Conservation (phyloP, 2,888 invertebrate genomes). For the Branchellion lobata region DNA sequence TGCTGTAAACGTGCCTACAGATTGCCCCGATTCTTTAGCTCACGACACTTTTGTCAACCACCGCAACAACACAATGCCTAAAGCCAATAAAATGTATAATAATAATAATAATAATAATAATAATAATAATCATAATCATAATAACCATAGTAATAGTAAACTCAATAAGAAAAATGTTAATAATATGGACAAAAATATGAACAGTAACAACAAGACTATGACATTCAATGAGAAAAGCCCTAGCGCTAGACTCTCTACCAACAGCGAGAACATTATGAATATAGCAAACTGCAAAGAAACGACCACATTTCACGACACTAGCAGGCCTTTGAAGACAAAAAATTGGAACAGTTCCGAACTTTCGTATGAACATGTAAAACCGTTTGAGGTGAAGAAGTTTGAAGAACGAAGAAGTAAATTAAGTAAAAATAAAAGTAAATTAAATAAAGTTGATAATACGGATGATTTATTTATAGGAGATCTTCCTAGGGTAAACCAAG, state of each 20-base stretch:
- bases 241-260: background rate
- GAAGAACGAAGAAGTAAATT: background rate
- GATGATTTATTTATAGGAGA: background rate
- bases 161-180: background rate
- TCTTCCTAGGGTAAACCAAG: constrained; percentile 28
- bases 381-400: background rate
- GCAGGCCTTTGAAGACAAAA: too few relatives aligned
- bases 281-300: too few relatives aligned
- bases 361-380: background rate
- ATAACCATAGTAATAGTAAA: background rate
- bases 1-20: too few relatives aligned
- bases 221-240: background rate
- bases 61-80: background rate
- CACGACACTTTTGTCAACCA: background rate
- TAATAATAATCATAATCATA: background rate
- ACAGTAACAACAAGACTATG: background rate
- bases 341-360: background rate
- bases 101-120: background rate
- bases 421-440: background rate
- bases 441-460: background rate
- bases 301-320: too few relatives aligned
- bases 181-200: background rate
- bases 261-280: background rate
- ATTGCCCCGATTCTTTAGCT: background rate
- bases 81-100: background rate